phyloP scores from a whole-genome alignment of 2,888 invertebrate species.

The Drosophila lacicola region DNA sequence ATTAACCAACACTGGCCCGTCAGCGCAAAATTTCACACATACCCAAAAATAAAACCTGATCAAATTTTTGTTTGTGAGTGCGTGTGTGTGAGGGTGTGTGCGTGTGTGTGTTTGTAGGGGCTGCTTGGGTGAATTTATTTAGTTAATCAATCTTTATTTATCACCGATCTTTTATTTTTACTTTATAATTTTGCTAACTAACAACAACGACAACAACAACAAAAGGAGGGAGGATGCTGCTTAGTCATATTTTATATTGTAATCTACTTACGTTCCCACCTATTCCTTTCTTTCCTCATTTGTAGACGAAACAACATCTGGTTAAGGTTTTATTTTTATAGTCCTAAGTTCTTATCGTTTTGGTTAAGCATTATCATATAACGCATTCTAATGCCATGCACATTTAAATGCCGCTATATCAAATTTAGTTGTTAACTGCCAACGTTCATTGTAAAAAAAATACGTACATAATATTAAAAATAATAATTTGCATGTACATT shows the following conservation, averaged over 20 bases:
- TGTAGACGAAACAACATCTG: conserved; percentile 31
- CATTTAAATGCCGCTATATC: conserved; percentile 19
- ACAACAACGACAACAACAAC: conserved; percentile 25
- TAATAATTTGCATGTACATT: conserved; percentile 59
- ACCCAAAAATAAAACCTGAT: conserved; percentile 14
- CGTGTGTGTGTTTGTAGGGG: conserved; percentile 29
- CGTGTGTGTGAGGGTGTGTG: conserved; percentile 14
- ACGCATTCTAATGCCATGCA: conserved; percentile 22
- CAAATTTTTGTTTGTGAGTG: conserved; percentile 19
- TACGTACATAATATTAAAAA: conserved; percentile 18
- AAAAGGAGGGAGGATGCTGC: conserved; percentile 13
- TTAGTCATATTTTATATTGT: conserved; percentile 9
- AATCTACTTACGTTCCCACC: conserved; percentile 11
- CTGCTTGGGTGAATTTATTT: conserved; percentile 35
- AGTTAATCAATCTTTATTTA: conserved; percentile 20
- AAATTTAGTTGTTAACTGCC: conserved; percentile 41
- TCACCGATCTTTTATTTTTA: conserved; percentile 6
- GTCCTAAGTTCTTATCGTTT: conserved; percentile 24
- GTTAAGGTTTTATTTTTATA: conserved; percentile 47
- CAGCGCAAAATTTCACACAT: conserved; percentile 38
- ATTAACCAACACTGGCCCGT: conserved; percentile 65
- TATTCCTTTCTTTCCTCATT: conserved; percentile 11
- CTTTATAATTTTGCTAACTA: conserved; percentile 44
- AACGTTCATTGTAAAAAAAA: conserved; percentile 67
- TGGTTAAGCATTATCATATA: conserved; percentile 35